phyloP scores from a whole-genome alignment of 1,140 invertebrate species.

The Antheraea pernyi region DNA sequence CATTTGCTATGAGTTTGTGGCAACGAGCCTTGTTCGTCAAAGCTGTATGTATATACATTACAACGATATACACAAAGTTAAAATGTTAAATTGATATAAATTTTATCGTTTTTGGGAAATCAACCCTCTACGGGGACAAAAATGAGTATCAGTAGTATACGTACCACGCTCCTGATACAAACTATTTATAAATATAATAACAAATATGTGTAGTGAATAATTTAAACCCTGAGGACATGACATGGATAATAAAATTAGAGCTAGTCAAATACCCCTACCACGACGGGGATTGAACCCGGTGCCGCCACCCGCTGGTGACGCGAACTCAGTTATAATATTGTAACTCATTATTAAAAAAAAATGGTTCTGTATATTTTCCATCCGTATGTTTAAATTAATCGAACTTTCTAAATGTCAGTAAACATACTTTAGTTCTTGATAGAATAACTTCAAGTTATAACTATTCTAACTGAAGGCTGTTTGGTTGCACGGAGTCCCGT shows the following conservation, averaged over 20 bases:
- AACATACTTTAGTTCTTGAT: too few species aligned
- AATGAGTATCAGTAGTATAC: background rate
- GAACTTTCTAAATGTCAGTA: too few species aligned
- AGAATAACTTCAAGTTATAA: too few species aligned
- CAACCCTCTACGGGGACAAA: background rate
- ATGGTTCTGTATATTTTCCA: background rate
- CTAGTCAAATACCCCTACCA: background rate
- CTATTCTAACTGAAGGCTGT: too few species aligned
- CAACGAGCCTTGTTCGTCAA: too few species aligned
- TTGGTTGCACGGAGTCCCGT: too few species aligned
- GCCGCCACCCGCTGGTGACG: conserved; percentile 4
- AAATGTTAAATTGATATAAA: too few species aligned
- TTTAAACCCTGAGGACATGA: background rate
- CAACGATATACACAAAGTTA: too few species aligned
- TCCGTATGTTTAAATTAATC: too few species aligned
- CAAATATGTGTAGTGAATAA: background rate
- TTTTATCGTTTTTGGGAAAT: too few species aligned
- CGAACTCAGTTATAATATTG: background rate
- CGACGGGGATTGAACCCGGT: background rate
- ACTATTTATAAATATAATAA: background rate
- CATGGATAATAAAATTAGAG: conserved; percentile 3
- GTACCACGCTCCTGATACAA: background rate
- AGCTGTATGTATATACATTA: too few species aligned
- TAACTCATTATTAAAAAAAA: background rate
- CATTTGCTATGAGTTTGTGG: too few species aligned